These are phyloP conservation scores for Cinara cedri DNA, from an alignment of 2,888 invertebrate species.

Conservation along the genomic window DNA sequence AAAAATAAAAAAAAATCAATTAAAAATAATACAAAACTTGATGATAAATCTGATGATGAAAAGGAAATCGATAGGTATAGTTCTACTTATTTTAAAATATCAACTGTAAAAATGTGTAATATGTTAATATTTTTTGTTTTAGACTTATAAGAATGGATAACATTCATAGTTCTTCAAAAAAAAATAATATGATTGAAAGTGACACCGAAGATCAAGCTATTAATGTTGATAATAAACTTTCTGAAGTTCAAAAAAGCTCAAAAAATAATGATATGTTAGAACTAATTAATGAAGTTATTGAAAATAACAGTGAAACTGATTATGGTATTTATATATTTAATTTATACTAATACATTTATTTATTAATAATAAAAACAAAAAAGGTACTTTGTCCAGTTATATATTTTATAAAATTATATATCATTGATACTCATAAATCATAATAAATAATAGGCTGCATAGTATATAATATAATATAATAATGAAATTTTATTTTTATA, in stretches of 20 bases:
- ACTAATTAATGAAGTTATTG: background rate
- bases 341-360: background rate
- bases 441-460: no score
- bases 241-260: background rate
- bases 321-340: constrained; percentile 15
- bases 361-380: no score
- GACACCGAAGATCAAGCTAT: background rate
- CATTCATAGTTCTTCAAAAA: background rate
- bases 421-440: no score
- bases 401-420: no score
- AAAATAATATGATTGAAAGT: background rate
- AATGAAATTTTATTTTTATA: no score
- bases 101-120: background rate
- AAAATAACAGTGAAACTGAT: background rate
- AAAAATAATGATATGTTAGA: background rate
- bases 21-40: background rate
- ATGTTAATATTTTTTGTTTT: background rate
- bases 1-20: background rate
- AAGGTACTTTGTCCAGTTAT: no score
- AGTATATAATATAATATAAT: no score
- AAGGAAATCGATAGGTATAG: constrained; percentile 29
- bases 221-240: background rate
- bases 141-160: constrained; percentile 11
- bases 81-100: background rate
- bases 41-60: constrained; percentile 18